phyloP scores from a whole-genome alignment of 2,888 invertebrate species.

The Xanthia togata region DNA sequence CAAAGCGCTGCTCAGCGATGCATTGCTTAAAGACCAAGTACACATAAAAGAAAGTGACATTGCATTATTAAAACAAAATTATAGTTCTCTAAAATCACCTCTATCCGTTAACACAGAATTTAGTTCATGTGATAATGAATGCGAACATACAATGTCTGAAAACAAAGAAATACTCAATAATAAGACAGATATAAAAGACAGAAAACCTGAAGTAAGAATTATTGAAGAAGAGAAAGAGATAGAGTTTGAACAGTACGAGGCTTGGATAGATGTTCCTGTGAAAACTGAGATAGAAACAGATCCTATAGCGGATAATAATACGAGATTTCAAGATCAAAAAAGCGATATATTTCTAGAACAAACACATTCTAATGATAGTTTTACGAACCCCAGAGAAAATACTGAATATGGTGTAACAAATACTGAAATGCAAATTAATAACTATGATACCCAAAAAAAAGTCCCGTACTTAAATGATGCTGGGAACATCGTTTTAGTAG shows the following conservation, averaged over 20 bases:
- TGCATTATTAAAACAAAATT: slow-evolving; percentile 5
- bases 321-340: background rate
- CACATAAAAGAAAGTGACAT: slow-evolving; percentile 29
- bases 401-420: background rate
- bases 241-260: background rate
- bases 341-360: background rate
- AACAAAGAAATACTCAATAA: background rate
- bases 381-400: background rate
- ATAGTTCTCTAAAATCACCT: slow-evolving; percentile 22
- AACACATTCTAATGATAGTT: background rate
- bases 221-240: background rate
- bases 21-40: slow-evolving; percentile 27
- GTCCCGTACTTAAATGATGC: background rate
- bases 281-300: slow-evolving; percentile 33
- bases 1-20: slow-evolving; percentile 35
- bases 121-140: slow-evolving; percentile 8
- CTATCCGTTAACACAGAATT: background rate
- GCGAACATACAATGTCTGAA: background rate
- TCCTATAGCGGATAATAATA: slow-evolving; percentile 28
- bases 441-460: background rate
- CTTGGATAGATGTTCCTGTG: slow-evolving; percentile 40
- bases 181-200: background rate
- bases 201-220: background rate
- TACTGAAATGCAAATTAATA: background rate
- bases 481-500: slow-evolving; percentile 7